Percentiles rank a stretch among this genome's conserved stretches.
Evolutionary conservation across 2,797 vertebrate species (phyloP).

Genomic region (Melanogrammus aeglefinus): DNA sequence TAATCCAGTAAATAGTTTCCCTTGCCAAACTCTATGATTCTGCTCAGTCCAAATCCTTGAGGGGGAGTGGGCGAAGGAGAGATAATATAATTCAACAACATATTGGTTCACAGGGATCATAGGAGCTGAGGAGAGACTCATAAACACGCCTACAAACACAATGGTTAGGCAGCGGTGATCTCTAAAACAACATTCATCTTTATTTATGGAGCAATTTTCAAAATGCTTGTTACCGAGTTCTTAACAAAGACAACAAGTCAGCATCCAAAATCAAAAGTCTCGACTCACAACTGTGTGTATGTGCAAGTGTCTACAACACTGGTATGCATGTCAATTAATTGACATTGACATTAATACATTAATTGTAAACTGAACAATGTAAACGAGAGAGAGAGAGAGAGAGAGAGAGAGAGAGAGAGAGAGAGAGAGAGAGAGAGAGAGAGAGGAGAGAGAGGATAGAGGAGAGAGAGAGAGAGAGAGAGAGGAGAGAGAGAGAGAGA

Average conservation of each 20-base stretch:
- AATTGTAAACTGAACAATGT: not conserved
- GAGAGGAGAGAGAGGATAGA: conserved; percentile 14
- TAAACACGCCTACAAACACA: not conserved
- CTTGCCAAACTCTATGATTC: not conserved
- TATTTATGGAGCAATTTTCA: too few relatives aligned
- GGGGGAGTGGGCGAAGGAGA: not conserved
- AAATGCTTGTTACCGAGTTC: too few relatives aligned
- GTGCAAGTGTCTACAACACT: conserved; percentile 4
- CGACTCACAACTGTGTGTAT: not conserved
- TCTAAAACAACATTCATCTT: too few relatives aligned
- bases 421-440: conserved; percentile 7
- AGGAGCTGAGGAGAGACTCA: not conserved
- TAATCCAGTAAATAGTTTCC: not conserved
- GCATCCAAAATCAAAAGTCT: too few relatives aligned
- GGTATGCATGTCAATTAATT: not conserved
- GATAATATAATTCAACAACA: not conserved
- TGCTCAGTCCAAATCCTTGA: not conserved
- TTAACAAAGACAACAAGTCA: too few relatives aligned
- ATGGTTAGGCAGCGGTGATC: not conserved
- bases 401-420: not conserved
- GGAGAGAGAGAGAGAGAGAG: not conserved
- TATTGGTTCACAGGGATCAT: not conserved
- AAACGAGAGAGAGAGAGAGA: conserved; percentile 21
- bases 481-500: conserved; percentile 18
- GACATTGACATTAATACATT: too few relatives aligned